These are phyloP conservation scores for Parapsyche elsis DNA, from an alignment of 1,140 invertebrate species.

Conservation along the genomic window DNA sequence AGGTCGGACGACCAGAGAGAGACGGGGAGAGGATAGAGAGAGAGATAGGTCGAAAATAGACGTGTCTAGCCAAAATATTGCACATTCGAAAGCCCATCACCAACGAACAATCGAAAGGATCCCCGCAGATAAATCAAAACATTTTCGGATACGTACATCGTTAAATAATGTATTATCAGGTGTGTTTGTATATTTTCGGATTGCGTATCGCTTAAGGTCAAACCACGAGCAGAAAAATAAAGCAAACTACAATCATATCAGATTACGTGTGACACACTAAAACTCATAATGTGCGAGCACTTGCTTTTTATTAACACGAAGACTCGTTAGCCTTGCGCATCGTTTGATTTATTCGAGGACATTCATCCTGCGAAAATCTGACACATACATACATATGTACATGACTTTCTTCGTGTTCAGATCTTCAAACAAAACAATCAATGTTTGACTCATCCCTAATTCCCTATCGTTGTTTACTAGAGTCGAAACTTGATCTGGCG, in stretches of 20 bases:
- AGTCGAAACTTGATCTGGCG: too few species aligned
- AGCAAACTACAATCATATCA: background rate
- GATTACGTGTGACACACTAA: conserved; percentile 24
- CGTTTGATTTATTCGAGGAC: conserved; percentile 7
- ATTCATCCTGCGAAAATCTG: background rate
- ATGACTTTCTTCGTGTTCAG: background rate
- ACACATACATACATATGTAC: too few species aligned
- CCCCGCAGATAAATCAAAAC: too few species aligned
- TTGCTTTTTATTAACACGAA: background rate
- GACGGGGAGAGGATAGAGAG: too few species aligned
- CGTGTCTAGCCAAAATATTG: background rate
- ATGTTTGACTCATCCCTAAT: background rate
- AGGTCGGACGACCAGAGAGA: background rate
- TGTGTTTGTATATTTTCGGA: too few species aligned
- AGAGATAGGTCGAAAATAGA: background rate
- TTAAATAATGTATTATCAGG: too few species aligned
- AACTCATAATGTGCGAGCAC: background rate
- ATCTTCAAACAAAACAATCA: too few species aligned
- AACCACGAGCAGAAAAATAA: background rate
- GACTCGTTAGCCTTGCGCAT: conserved; percentile 18
- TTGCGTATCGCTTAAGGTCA: background rate
- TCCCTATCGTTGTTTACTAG: too few species aligned
- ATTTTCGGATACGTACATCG: too few species aligned
- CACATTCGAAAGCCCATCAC: background rate
- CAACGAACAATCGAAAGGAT: too few species aligned